phyloP scores from a whole-genome alignment of 2,797 vertebrate species.

The Fundulus diaphanus region DNA sequence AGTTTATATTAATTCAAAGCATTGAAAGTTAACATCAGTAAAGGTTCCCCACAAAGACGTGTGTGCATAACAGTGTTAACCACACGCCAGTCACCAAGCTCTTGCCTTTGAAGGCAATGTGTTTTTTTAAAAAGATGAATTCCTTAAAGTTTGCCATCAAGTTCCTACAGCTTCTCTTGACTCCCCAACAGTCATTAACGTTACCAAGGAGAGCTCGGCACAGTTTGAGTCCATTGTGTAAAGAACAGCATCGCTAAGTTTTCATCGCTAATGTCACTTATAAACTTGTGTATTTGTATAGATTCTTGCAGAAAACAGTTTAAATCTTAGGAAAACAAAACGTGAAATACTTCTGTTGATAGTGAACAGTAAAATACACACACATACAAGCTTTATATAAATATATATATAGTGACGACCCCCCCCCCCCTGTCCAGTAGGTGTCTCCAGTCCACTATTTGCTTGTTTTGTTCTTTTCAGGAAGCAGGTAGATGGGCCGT shows the following conservation, averaged over 20 bases:
- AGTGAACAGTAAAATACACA: not conserved
- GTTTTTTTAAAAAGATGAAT: no score
- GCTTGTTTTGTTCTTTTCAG: not conserved
- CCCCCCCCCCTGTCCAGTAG: no score
- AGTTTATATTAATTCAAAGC: not conserved
- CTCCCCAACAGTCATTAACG: not conserved
- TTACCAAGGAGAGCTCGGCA: not conserved
- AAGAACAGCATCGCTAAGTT: not conserved
- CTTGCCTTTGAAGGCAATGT: no score
- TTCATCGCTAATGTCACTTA: not conserved
- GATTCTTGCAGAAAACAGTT: not conserved
- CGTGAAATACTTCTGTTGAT: not conserved
- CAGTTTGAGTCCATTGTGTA: not conserved
- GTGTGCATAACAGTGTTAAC: not conserved
- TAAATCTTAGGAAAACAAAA: not conserved
- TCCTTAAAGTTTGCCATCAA: not conserved
- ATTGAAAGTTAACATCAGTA: no score
- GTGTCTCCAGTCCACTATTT: no score
- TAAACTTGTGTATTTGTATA: not conserved
- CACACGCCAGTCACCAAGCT: not conserved
- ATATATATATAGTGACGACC: no score
- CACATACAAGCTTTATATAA: no score
- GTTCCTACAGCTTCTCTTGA: no score
- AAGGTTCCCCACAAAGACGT: no score
- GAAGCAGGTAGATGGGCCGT: no score